Conservation (phyloP, 1,140 invertebrate genomes). For the Drosophila elegans region DNA sequence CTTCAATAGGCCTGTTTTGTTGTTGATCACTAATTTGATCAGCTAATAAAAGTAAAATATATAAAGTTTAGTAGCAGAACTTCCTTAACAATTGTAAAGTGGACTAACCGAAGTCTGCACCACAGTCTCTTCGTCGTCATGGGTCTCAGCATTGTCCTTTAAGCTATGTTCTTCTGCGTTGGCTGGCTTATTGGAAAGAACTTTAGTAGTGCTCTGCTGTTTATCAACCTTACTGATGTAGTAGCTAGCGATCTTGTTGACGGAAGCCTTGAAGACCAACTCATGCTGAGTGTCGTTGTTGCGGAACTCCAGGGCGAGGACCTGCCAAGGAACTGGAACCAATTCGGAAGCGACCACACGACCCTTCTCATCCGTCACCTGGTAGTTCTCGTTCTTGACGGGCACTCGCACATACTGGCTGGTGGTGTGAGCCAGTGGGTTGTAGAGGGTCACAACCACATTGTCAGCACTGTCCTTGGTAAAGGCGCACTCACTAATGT, state of each 20-base stretch:
- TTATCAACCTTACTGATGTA: conserved; percentile 49
- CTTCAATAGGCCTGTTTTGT: conserved; percentile 85
- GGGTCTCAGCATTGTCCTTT: conserved; percentile 4
- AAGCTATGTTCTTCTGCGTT: no score
- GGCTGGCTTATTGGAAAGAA: neutral
- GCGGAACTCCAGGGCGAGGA: conserved; percentile 88
- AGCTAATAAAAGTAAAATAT: neutral
- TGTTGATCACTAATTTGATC: conserved; percentile 53
- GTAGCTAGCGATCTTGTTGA: conserved; percentile 54
- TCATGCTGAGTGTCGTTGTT: conserved; percentile 87
- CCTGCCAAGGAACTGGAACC: conserved; percentile 87
- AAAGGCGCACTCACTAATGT: conserved; percentile 87
- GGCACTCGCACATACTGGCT: conserved; percentile 90
- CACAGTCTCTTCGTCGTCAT: conserved; percentile 37
- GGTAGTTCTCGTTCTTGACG: conserved; percentile 87
- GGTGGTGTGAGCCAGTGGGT: conserved; percentile 90
- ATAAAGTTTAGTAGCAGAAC: neutral
- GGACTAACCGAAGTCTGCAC: conserved; percentile 60
- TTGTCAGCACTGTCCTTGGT: conserved; percentile 85
- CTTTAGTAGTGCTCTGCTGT: neutral
- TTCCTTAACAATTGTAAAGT: neutral
- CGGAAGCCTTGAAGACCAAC: conserved; percentile 88
- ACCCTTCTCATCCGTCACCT: conserved; percentile 87
- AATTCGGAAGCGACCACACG: conserved; percentile 85
- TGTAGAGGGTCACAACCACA: conserved; percentile 91